Conservation (phyloP, 2,888 invertebrate species). For the Psylliodes chrysocephalus region DNA sequence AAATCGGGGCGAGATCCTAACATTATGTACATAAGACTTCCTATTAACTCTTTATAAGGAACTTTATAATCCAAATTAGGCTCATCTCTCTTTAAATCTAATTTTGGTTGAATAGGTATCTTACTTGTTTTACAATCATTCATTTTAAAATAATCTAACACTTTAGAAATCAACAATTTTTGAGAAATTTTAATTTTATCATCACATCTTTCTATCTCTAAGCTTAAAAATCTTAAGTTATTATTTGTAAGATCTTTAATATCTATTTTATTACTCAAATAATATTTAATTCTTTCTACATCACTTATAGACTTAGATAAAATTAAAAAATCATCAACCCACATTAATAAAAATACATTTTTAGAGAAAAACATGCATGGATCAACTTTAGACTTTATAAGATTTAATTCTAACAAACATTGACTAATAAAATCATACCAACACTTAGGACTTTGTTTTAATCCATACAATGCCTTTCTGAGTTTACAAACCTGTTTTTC, state of each 20-base stretch:
- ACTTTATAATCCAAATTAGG: not conserved
- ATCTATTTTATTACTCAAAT: slow-evolving; percentile 24
- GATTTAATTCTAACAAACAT: slow-evolving; percentile 29
- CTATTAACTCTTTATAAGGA: slow-evolving; percentile 36
- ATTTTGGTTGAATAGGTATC: too few species aligned
- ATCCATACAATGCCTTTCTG: slow-evolving; percentile 40
- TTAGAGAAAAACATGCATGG: slow-evolving; percentile 42
- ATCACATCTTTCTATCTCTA: slow-evolving; percentile 34
- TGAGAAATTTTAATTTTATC: slow-evolving; percentile 34
- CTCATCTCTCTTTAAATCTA: slow-evolving; percentile 19
- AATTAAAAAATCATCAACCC: slow-evolving; percentile 41
- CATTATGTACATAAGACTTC: slow-evolving; percentile 45
- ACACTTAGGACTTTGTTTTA: slow-evolving; percentile 41
- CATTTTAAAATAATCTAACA: slow-evolving; percentile 40
- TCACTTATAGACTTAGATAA: slow-evolving; percentile 1
- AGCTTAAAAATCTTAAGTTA: slow-evolving; percentile 33
- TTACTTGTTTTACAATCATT: slow-evolving; percentile 25
- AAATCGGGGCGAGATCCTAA: slow-evolving; percentile 40
- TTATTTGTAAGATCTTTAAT: slow-evolving; percentile 33
- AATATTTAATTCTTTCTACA: not conserved
- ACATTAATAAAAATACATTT: slow-evolving; percentile 35
- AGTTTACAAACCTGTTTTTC: slow-evolving; percentile 25
- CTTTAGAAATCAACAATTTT: slow-evolving; percentile 34
- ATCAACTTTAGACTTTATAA: slow-evolving; percentile 36
- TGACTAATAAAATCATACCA: slow-evolving; percentile 29